Conservation (phyloP, 2,113 vertebrate genomes). For the Eonycteris spelaea region DNA sequence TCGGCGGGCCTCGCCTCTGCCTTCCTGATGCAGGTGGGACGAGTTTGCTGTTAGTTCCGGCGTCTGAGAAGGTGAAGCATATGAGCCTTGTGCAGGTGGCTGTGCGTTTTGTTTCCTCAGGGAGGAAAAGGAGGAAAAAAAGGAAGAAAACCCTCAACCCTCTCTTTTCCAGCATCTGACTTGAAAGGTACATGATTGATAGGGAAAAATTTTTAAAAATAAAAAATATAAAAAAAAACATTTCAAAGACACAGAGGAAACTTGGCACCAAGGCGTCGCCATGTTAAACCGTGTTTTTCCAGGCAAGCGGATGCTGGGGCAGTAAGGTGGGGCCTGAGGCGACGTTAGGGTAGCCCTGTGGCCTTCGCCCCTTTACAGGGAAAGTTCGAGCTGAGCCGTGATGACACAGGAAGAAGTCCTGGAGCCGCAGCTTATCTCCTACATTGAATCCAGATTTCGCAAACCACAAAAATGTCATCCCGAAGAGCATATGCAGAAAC, state of each 20-base stretch:
- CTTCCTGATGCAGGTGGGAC: not conserved
- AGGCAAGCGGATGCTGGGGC: not conserved
- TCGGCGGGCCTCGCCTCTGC: not conserved
- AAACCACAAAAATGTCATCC: slow-evolving; percentile 54
- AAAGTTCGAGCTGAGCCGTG: not conserved
- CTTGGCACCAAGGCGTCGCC: not conserved
- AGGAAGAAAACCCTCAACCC: not conserved
- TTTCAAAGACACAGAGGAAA: not conserved
- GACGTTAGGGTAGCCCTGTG: not conserved
- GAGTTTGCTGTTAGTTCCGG: not conserved
- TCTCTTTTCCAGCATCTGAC: not conserved
- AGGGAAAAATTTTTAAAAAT: too few relatives aligned
- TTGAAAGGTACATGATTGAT: not conserved
- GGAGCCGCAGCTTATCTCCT: slow-evolving; percentile 3
- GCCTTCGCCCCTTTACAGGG: not conserved
- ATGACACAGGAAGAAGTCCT: not conserved
- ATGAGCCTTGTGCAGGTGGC: rapidly evolving
- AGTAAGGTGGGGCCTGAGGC: not conserved
- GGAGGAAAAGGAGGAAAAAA: not conserved
- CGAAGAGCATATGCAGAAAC: slow-evolving; percentile 10
- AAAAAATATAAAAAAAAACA: not conserved
- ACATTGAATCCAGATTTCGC: slow-evolving; percentile 60
- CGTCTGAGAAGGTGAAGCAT: not conserved
- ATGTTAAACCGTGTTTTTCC: not conserved
- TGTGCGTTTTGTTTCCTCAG: not conserved